Percentiles rank a stretch among this genome's conserved stretches.
These are phyloP conservation scores for Acridotheres tristis DNA, from an alignment of 2,797 vertebrate genomes.

Conservation along the genomic window DNA sequence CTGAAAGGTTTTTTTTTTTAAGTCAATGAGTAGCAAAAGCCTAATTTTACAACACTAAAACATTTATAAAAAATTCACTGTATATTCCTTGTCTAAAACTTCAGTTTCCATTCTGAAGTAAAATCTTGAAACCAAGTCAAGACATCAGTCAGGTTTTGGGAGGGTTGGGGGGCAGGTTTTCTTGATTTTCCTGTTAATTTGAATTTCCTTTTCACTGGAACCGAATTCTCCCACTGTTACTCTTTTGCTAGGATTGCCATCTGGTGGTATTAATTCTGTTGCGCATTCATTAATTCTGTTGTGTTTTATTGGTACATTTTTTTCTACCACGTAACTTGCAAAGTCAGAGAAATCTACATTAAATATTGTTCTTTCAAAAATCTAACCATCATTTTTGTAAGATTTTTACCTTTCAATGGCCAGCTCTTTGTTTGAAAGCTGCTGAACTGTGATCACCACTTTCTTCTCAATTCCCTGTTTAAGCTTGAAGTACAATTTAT, in stretches of 20 bases:
- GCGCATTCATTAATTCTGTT: background rate
- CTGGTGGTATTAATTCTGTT: constrained; percentile 55
- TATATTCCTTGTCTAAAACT: background rate
- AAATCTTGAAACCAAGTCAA: background rate
- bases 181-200: background rate
- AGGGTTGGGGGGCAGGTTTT: background rate
- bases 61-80: background rate
- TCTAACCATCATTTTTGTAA: background rate
- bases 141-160: background rate
- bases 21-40: background rate
- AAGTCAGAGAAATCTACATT: background rate
- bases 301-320: background rate
- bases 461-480: constrained; percentile 95
- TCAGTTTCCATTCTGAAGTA: background rate
- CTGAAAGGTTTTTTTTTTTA: background rate
- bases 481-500: constrained; percentile 96
- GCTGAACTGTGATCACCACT: constrained; percentile 91
- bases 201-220: background rate
- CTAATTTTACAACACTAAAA: background rate
- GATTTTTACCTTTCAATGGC: constrained; percentile 91
- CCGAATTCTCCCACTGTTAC: background rate
- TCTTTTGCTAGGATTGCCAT: constrained; percentile 70
- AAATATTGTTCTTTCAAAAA: background rate
- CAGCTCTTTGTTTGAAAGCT: constrained; percentile 93
- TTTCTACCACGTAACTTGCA: background rate